Percentiles rank a stretch among this genome's conserved stretches.
Conservation (phyloP, 1,140 invertebrate species). For the Spodoptera frugiperda region DNA sequence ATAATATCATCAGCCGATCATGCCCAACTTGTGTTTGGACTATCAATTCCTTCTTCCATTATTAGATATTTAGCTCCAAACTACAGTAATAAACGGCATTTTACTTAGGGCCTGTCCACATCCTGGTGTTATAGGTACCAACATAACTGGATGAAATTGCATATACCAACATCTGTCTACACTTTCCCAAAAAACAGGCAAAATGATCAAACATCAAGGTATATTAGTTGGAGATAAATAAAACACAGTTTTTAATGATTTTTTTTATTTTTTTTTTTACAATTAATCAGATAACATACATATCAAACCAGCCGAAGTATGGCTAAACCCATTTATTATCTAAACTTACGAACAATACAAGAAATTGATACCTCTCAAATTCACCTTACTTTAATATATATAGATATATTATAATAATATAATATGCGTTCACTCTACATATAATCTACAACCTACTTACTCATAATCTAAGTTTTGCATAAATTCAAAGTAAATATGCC, state of each 20-base stretch:
- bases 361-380: conserved; percentile 86
- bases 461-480: conserved; percentile 85
- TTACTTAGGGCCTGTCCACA: too few species aligned
- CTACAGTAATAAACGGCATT: too few species aligned
- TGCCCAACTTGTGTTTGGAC: too few species aligned
- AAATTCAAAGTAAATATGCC: conserved; percentile 86
- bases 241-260: conserved; percentile 77
- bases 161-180: too few species aligned
- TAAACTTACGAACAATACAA: conserved; percentile 86
- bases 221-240: conserved; percentile 75
- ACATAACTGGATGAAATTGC: too few species aligned
- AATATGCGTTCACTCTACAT: conserved; percentile 85
- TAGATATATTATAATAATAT: conserved; percentile 81
- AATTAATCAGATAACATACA: conserved; percentile 86
- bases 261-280: conserved; percentile 83
- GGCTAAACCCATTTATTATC: conserved; percentile 86
- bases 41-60: too few species aligned
- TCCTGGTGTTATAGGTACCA: too few species aligned
- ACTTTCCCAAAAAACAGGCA: too few species aligned
- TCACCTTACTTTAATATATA: conserved; percentile 85
- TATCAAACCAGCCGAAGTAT: conserved; percentile 86
- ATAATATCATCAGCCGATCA: too few species aligned
- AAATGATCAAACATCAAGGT: background rate
- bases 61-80: too few species aligned
- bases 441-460: conserved; percentile 86